Evolutionary conservation across 2,888 invertebrate genomes (phyloP), one percentile per base, ranked within the genome.

Genomic region (Aleiodes leptofemur): DNA sequence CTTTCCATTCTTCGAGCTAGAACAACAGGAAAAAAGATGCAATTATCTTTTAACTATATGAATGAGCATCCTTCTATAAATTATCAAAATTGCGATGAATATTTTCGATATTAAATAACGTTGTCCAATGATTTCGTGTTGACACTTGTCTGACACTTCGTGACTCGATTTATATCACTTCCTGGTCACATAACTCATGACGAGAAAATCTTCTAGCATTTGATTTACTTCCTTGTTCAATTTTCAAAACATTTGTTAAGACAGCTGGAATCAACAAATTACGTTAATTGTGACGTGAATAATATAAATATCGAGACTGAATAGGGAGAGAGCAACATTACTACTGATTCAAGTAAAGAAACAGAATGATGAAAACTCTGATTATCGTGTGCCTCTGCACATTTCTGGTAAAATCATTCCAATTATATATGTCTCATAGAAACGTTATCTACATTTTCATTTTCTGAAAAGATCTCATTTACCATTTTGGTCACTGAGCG

Each of bases 361-460:
- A 48, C 71, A 76, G 76, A 14, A 83, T 83, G 83, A 68, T 81
- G 66, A 83, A 81, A 66, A n/a, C 74, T 68, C 55, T 77, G 11
- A 66, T 82, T 53, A 13, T 78, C 3, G 74, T 70, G 11, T 77
- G 78, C 50, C 57, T 83, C 34, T 82, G 80, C 66, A 71, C 75
- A 31, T 73, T 72, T 14, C 73, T 76, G 38, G 66, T 66, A 57
- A 71, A n/a, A 23, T 51, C 59, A 23, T 34, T 43, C 43, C 43
- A 43, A 43, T 43, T 43, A 8, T 43, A 43, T 8, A 43, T 43
- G 3, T 7, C 8, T n/a, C 3, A 43, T 43, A 31, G 5, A 31
- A 31, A 5, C 3, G 31, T 31, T 31, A 31, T 31, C 5, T 31
- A 31, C 31, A 5, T 31, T 31, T 3, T 31, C 5, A 4, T 31